Base-by-base conservation (phyloP, 2,113 vertebrate genomes). In the Trichechus manatus region DNA sequence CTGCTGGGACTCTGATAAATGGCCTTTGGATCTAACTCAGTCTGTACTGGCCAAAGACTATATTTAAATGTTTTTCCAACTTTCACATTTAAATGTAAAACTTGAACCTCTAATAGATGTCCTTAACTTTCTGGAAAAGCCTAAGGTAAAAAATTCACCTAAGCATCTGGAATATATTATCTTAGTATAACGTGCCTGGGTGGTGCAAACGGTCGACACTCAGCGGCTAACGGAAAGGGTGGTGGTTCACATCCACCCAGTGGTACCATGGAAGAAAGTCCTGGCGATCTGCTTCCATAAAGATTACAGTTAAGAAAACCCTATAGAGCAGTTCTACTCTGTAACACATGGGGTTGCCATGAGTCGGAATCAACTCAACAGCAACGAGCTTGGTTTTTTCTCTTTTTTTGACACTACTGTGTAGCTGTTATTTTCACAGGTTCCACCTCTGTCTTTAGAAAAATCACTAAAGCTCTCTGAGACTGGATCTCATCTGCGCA, bases 381-480 rank as follows among this genome's bases (percentile, higher is more conserved):
- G 47, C 47, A 47, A 47, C 47, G 47, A 9, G 47, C 9, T 47
- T 47, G 47, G 47, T 47, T 47, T 47, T 47, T 47, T 47, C 39
- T 39, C 39, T 47, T 47, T 47, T 47, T 6, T 47, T 1, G 9
- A 3, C 14, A 19, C n/a, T 6, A 0, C 2, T 2, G 2, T 29
- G 3, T 13, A 13, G 85, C 25, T 42, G 33, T 47, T 39, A 9
- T 20, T 75, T 39, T 47, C 63, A 13, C 11, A 47, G 79, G 25
- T 27, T 91, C 78, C 25, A 7, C 50, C 47, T 70, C 31, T 4
- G 42, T 87, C 83, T 50, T 75, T 11, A 23, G 63, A 44, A 14
- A 22, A n/a, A 27, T 27, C 1, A 68, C 17, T 50, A n/a, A 1
- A 9, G 23, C 50, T 87, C 22, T 77, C 29, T 47, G 44, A 44